Percentiles rank a stretch among this genome's conserved stretches.
These are phyloP conservation scores for Tetragnatha versicolor DNA, from an alignment of 1,140 invertebrate genomes.

Conservation along the genomic window DNA sequence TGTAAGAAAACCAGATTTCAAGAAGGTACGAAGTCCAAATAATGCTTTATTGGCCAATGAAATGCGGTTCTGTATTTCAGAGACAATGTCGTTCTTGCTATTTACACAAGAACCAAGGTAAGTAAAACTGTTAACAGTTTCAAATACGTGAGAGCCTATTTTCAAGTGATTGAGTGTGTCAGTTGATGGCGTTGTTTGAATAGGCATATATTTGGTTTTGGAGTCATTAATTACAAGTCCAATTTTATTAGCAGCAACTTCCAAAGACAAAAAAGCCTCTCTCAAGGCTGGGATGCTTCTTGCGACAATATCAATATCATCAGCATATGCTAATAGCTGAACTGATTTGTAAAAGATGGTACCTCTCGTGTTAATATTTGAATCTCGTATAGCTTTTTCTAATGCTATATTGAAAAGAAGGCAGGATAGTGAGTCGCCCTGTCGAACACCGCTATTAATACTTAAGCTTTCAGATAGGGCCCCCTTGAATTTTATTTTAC, in stretches of 20 bases:
- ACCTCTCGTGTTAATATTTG: neutral
- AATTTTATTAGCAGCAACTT: neutral
- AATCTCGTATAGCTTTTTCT: neutral
- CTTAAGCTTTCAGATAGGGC: neutral
- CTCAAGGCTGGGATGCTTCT: neutral
- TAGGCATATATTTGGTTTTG: neutral
- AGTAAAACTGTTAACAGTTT: neutral
- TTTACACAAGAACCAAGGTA: neutral
- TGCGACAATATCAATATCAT: constrained; percentile 1
- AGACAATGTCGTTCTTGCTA: neutral
- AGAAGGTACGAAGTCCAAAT: neutral
- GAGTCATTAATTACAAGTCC: neutral
- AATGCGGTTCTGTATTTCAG: neutral
- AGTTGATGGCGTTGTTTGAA: neutral
- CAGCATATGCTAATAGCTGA: neutral
- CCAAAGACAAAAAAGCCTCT: neutral
- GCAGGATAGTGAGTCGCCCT: neutral
- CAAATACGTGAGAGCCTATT: neutral
- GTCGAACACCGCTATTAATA: constrained; percentile 4
- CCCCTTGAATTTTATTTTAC: neutral
- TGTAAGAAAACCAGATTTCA: neutral
- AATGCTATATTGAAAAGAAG: neutral
- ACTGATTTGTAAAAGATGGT: constrained; percentile 1
- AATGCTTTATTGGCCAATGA: constrained; percentile 6
- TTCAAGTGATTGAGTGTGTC: neutral